A percentile compares a stretch with the other conserved stretches of the same genome.
Evolutionary conservation across 2,113 vertebrate genomes (phyloP).

Genomic region (Halichoerus grypus): DNA sequence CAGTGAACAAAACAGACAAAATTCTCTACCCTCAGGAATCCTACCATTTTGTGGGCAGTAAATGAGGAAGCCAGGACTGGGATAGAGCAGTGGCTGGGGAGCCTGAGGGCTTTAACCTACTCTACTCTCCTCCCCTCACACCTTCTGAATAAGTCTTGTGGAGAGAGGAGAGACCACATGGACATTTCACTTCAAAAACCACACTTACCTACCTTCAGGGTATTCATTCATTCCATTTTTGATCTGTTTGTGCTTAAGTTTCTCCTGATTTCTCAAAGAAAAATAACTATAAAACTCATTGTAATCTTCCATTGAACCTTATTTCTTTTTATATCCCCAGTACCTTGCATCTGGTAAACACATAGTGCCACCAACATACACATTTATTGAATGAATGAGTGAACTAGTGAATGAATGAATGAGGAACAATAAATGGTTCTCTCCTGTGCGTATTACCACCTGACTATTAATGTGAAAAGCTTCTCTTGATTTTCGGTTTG

Average conservation of each 20-base stretch:
- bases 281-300: neutral
- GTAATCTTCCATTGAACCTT: neutral
- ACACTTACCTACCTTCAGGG: neutral
- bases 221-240: neutral
- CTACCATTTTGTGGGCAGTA: neutral
- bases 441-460: neutral
- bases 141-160: neutral
- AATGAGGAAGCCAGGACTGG: neutral
- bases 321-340: neutral
- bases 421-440: neutral
- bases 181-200: neutral
- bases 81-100: neutral
- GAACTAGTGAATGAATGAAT: neutral
- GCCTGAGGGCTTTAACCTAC: neutral
- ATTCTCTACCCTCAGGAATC: neutral
- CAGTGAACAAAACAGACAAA: neutral
- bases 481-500: neutral
- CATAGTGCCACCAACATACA: neutral
- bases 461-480: neutral
- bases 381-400: neutral
- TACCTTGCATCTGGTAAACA: neutral
- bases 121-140: fast-evolving
- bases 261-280: neutral
- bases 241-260: neutral
- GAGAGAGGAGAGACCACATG: neutral